Conservation (phyloP, 2,888 invertebrate genomes). For the Hypena proboscidalis region DNA sequence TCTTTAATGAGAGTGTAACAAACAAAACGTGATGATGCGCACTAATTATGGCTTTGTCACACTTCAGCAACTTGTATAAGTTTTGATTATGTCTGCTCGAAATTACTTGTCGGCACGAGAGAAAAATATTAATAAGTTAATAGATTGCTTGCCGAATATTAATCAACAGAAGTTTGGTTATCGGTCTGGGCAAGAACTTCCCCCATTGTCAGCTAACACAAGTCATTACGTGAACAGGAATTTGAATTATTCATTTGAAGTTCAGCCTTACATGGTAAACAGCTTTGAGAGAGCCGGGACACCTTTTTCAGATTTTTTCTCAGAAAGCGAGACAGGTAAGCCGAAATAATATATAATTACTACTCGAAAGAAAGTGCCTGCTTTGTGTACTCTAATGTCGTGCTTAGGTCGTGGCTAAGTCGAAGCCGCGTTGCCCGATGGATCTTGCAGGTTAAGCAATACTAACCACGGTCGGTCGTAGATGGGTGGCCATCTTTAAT, state of each 20-base stretch:
- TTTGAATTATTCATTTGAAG: constrained; percentile 66
- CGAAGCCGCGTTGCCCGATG: too few relatives aligned
- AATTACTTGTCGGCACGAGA: constrained; percentile 76
- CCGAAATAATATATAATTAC: not conserved
- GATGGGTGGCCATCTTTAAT: too few relatives aligned
- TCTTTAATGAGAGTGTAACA: constrained; percentile 5
- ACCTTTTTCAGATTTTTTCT: constrained; percentile 78
- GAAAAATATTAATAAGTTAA: constrained; percentile 68
- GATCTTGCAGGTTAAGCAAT: too few relatives aligned
- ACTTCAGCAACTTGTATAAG: constrained; percentile 17
- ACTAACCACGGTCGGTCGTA: too few relatives aligned
- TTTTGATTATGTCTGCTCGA: constrained; percentile 77
- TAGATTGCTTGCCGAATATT: constrained; percentile 75
- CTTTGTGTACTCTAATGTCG: too few relatives aligned
- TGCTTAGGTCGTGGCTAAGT: too few relatives aligned
- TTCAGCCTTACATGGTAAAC: constrained; percentile 57
- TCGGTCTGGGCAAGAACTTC: constrained; percentile 62
- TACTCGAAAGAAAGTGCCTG: too few relatives aligned
- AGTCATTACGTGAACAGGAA: constrained; percentile 68
- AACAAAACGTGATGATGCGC: constrained; percentile 5
- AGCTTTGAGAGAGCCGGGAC: constrained; percentile 68
- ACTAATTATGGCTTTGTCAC: constrained; percentile 33
- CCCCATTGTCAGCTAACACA: constrained; percentile 67
- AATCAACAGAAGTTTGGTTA: constrained; percentile 69
- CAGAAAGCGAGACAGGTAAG: constrained; percentile 77